Conservation (phyloP, 1,140 invertebrate species). For the Anoplolepis gracilipes region DNA sequence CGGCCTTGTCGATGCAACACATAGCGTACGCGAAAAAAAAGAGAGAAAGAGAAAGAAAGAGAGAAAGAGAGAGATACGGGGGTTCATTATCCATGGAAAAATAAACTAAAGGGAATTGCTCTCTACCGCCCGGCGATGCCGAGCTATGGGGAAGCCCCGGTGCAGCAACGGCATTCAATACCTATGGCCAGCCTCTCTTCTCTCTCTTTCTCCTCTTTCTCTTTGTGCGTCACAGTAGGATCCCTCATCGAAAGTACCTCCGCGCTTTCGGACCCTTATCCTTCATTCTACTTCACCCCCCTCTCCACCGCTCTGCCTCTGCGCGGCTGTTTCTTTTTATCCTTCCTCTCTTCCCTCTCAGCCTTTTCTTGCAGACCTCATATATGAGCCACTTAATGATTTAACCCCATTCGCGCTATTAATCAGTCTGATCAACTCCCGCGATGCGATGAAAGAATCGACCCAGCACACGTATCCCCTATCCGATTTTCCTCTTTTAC, state of each 20-base stretch:
- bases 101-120: conserved; percentile 77
- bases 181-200: conserved; percentile 17
- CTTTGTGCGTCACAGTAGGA: conserved; percentile 67
- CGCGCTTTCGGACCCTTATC: conserved; percentile 46
- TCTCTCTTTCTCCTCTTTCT: conserved; percentile 57
- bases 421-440: conserved; percentile 73
- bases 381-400: conserved; percentile 70
- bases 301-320: neutral
- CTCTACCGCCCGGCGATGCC: conserved; percentile 53
- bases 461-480: neutral
- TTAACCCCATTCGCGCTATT: conserved; percentile 67
- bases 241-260: conserved; percentile 69
- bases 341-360: neutral
- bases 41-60: too few species aligned
- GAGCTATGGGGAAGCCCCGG: conserved; percentile 59
- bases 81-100: conserved; percentile 79
- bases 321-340: conserved; percentile 31
- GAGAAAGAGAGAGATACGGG: neutral
- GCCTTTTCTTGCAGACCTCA: conserved; percentile 4
- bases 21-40: conserved; percentile 40
- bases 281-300: conserved; percentile 30
- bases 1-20: conserved; percentile 75
- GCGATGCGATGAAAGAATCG: conserved; percentile 34
- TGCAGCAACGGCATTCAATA: conserved; percentile 68
- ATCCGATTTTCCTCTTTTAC: conserved; percentile 5